These are phyloP conservation scores for Phoenicopterus ruber DNA, from an alignment of 2,113 vertebrate species.

Conservation along the genomic window DNA sequence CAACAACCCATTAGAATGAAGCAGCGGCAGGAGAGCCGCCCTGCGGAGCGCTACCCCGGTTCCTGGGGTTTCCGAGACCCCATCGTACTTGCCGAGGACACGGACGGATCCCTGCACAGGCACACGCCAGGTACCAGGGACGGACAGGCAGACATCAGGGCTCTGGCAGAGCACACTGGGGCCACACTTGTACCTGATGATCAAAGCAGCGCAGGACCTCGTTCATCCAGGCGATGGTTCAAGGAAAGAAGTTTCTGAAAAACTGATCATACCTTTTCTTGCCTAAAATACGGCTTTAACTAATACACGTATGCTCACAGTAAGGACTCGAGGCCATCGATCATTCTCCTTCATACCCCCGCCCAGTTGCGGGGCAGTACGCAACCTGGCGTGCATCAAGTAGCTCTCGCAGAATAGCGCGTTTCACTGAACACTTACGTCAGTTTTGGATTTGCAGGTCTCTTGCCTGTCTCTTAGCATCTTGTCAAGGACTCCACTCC, in stretches of 20 bases:
- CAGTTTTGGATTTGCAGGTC: conserved; percentile 80
- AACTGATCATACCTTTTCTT: background rate
- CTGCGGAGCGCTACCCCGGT: background rate
- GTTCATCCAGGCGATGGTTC: background rate
- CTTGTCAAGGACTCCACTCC: conserved; percentile 86
- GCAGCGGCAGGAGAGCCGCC: background rate
- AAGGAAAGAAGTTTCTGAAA: background rate
- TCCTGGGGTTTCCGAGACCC: background rate
- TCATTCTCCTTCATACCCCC: background rate
- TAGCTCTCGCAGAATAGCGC: background rate
- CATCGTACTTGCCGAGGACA: fast-evolving
- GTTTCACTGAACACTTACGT: conserved; percentile 71
- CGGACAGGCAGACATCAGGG: background rate
- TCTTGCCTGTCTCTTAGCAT: conserved; percentile 90
- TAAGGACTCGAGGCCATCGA: background rate
- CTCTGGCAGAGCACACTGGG: background rate
- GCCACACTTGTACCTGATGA: background rate
- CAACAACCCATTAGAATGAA: background rate
- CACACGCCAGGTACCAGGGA: background rate
- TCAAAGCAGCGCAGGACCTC: background rate
- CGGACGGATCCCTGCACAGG: background rate
- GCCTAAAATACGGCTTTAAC: background rate
- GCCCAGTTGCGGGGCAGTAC: background rate
- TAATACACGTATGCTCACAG: background rate
- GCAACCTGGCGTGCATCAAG: background rate